These are phyloP conservation scores for Ernsta delagoae DNA, from an alignment of 2,888 invertebrate genomes.

Conservation along the genomic window DNA sequence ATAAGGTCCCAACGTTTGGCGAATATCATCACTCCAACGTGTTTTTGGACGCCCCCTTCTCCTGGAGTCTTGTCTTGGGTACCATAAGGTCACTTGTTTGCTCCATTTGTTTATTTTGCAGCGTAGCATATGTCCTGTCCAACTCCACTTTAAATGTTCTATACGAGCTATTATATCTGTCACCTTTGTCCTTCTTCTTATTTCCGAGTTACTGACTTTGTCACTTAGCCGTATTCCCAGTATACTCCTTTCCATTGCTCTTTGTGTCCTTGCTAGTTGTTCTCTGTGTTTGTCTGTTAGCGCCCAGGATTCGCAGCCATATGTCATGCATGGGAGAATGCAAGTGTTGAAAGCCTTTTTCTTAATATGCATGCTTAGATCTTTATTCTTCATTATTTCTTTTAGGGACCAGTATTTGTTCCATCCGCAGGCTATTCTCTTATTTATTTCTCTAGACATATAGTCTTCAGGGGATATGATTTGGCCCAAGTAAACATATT, in stretches of 20 bases:
- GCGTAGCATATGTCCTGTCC: conserved; percentile 23
- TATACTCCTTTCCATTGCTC: conserved; percentile 7
- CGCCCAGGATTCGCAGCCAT: not conserved
- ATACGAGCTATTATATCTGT: conserved; percentile 14
- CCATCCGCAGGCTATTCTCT: conserved; percentile 22
- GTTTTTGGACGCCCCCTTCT: not conserved
- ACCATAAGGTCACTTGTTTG: not conserved
- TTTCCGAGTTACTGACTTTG: not conserved
- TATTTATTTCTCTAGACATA: conserved; percentile 14
- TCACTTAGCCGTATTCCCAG: not conserved
- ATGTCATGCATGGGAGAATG: conserved; percentile 1
- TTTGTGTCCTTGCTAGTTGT: not conserved
- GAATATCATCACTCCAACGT: not conserved
- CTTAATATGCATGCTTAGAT: not conserved
- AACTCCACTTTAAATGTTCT: conserved; percentile 23
- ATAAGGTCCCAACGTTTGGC: not conserved
- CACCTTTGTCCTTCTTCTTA: conserved; percentile 12
- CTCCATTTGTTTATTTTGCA: not conserved
- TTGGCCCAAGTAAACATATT: too few relatives aligned
- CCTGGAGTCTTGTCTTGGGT: not conserved
- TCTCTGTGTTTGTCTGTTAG: not conserved
- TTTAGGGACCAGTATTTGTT: conserved; percentile 25
- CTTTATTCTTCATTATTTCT: conserved; percentile 24
- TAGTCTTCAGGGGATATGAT: not conserved
- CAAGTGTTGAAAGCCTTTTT: conserved; percentile 1